These are phyloP conservation scores for Villa cingulata DNA, from an alignment of 2,888 invertebrate genomes.

Conservation along the genomic window DNA sequence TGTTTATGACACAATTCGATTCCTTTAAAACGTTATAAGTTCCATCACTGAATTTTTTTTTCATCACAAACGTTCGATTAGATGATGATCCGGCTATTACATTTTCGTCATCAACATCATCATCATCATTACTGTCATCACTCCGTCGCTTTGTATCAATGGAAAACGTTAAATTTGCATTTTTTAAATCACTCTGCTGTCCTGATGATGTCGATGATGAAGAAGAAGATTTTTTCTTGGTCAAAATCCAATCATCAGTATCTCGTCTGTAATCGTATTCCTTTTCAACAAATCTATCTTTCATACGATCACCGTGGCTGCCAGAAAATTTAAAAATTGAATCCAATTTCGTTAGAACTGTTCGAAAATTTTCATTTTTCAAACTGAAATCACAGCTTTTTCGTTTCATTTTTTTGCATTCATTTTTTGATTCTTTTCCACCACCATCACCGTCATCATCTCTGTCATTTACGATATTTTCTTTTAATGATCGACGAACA, in stretches of 20 bases:
- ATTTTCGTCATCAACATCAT: background rate
- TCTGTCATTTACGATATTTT: background rate
- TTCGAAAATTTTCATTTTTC: background rate
- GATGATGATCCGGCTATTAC: background rate
- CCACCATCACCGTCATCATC: background rate
- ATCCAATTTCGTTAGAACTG: background rate
- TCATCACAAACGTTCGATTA: background rate
- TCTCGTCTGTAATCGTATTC: background rate
- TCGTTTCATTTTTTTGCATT: too few relatives aligned
- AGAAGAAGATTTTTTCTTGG: too few relatives aligned
- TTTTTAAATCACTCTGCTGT: background rate
- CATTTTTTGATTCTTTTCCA: background rate
- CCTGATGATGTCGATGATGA: too few relatives aligned
- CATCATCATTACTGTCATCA: too few relatives aligned
- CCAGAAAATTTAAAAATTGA: background rate
- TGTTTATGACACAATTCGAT: background rate
- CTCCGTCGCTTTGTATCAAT: too few relatives aligned
- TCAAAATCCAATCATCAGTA: too few relatives aligned
- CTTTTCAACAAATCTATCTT: background rate
- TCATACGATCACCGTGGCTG: background rate
- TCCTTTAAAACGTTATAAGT: background rate
- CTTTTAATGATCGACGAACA: background rate
- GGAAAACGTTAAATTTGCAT: too few relatives aligned
- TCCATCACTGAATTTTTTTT: background rate
- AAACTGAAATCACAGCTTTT: background rate